Evolutionary conservation across 2,113 vertebrate species (phyloP), one percentile per base, ranked within the genome.

Genomic region (Sterrhoptilus dennistouni): DNA sequence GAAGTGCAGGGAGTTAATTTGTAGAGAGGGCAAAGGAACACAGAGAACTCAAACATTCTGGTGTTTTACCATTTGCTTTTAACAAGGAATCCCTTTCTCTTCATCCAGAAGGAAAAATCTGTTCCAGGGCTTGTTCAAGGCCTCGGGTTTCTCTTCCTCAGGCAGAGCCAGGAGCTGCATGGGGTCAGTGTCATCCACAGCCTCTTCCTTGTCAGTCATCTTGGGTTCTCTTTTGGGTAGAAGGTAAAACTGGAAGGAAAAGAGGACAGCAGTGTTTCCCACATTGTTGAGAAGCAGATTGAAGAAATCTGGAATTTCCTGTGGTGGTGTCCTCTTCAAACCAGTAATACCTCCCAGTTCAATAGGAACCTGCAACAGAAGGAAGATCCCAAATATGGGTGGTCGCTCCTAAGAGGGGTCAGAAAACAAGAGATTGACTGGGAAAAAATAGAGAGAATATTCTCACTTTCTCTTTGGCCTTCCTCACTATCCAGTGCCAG

Each of bases 71-170:
- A 9, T 53, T 72, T 92, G 75, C 45, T 94, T 86, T 69, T 95
- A 49, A 90, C 81, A 2, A 95, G 1, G 29, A 98, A 96, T 23
- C n/a, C 57, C 27, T 83, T 97, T 97, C 33, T 95, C 82, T 95
- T 95, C 66, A 96, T 61, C 93, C 87, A 94, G 49, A 88, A 95
- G 6, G 90, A 94, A 52, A 53, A 60, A 61, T 95, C 91, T 96
- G n/a, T 96, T 83, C 8, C 10, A 91, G 28, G 94, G 89, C 52
- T 96, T 95, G 70, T 59, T 97, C 66, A 63, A 80, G 49, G 77
- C 80, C 87, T 97, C 66, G 0, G 72, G 33, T 66, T 75, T 96
- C 5, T 94, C 76, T 60, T 64, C 95, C 14, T 95, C 61, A 1
- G 81, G 56, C 42, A 92, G 83, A 72, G 38, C 54, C 96, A 96